Evolutionary conservation across 2,888 invertebrate genomes (phyloP).

Genomic region (Tromatobia lineatoria): DNA sequence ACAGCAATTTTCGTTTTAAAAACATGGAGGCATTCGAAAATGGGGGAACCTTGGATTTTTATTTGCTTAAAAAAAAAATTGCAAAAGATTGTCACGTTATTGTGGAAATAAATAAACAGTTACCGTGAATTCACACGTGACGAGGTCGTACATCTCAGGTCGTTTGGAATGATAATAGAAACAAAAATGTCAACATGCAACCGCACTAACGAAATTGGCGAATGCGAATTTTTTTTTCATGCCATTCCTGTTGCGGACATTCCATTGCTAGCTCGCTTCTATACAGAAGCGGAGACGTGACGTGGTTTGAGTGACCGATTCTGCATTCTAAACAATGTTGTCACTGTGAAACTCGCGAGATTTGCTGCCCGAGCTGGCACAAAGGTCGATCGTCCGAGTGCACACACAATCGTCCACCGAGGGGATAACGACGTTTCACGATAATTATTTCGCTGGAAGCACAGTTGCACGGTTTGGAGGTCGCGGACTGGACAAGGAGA

Average conservation of each 20-base stretch:
- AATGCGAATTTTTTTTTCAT: constrained; percentile 45
- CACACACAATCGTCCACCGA: constrained; percentile 57
- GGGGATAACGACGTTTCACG: constrained; percentile 69
- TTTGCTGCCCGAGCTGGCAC: constrained; percentile 45
- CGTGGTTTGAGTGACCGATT: constrained; percentile 23
- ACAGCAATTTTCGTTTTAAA: too few species aligned
- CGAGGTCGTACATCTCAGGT: neutral
- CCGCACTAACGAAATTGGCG: constrained; percentile 26
- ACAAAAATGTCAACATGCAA: constrained; percentile 3
- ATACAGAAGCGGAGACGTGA: neutral
- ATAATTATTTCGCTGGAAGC: constrained; percentile 67
- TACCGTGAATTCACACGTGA: too few species aligned
- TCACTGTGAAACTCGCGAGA: constrained; percentile 44
- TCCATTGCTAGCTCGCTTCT: constrained; percentile 9
- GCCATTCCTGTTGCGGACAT: constrained; percentile 28
- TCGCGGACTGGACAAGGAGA: constrained; percentile 33
- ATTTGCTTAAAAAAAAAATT: neutral
- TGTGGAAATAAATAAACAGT: too few species aligned
- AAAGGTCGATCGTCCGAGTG: constrained; percentile 49
- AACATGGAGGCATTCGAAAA: too few species aligned
- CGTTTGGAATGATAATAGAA: constrained; percentile 51
- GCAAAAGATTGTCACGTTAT: neutral
- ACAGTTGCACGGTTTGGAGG: constrained; percentile 31
- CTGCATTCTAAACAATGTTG: constrained; percentile 65
- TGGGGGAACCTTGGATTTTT: too few species aligned